Base-by-base conservation (phyloP, 2,797 vertebrate species). In the Mionectes olivaceus region DNA sequence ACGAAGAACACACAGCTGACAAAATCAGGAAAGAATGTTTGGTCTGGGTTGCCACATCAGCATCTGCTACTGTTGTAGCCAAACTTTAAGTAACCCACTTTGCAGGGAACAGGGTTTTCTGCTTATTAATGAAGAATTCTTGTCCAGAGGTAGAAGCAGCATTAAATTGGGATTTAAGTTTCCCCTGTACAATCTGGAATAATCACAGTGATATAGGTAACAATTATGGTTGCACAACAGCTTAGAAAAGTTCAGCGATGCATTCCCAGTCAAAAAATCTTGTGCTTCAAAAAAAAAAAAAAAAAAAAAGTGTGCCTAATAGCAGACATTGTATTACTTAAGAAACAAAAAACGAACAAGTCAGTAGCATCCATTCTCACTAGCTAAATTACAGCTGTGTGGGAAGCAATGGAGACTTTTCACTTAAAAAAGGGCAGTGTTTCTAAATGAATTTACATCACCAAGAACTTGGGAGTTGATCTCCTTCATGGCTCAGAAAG, bases 41-140 rank as follows among this genome's bases (percentile, higher is more conserved):
- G 61, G 70, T 91, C 89, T 90, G 60, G 33, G 43, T 60, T 97
- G 96, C 97, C 96, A 97, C 96, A 95, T 97, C 94, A 97, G 91
- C 97, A 93, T 93, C 88, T 89, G 79, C 84, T 87, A 78, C 13
- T 3, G 2, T 37, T 92, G n/a, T 44, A 75, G 77, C 53, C 64
- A 85, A 94, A 92, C 50, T 84, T 74, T 55, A 50, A 91, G 50
- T 46, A 92, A 91, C 44, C 24, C 44, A 17, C 35, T 65, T 53
- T 46, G 44, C 37, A 59, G 65, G 7, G 5, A 44, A 57, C 19
- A 76, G 6, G 19, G 28, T 80, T 82, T 84, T 57, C 47, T 57
- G 14, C 25, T 78, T 60, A 52, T 30, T 57, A 67, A 19, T 44
- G 15, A 5, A 41, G 15, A 74, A 74, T n/a, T 73, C 69, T 44